phyloP scores from a whole-genome alignment of 2,797 vertebrate genomes.

The Smutsia gigantea region DNA sequence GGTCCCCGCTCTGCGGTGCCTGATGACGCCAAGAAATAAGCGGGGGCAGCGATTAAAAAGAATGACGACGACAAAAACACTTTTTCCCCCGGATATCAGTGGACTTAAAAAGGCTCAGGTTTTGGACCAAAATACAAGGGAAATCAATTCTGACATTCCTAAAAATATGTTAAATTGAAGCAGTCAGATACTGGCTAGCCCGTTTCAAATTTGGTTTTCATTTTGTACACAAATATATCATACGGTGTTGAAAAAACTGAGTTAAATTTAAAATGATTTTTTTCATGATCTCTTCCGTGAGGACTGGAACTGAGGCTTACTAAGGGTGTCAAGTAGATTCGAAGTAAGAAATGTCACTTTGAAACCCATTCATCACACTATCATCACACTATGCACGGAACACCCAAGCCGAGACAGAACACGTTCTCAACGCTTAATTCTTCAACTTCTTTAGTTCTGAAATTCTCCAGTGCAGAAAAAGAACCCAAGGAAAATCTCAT shows the following conservation, averaged over 20 bases:
- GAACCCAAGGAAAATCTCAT: constrained; percentile 18
- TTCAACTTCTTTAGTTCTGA: constrained; percentile 17
- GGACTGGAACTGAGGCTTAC: constrained; percentile 5
- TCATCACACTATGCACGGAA: not conserved
- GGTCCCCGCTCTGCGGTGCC: not conserved
- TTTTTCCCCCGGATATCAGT: not conserved
- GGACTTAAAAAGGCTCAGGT: constrained; percentile 60
- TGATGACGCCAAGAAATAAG: constrained; percentile 6
- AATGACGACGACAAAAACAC: not conserved
- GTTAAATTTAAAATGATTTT: not conserved
- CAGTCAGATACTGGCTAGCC: constrained; percentile 38
- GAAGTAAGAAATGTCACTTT: constrained; percentile 20
- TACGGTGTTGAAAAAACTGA: not conserved
- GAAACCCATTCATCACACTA: not conserved
- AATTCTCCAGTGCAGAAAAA: not conserved
- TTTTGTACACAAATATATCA: constrained; percentile 18
- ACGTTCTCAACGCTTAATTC: not conserved
- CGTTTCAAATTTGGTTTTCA: constrained; percentile 46
- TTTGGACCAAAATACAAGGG: constrained; percentile 53
- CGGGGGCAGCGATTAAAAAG: not conserved
- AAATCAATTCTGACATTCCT: constrained; percentile 58
- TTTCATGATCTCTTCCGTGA: constrained; percentile 17
- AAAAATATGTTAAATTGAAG: constrained; percentile 29
- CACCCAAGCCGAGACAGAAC: not conserved
- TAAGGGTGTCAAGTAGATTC: not conserved